Evolutionary conservation across 1,140 invertebrate species (phyloP).

Genomic region (Drosophila nebulosa): DNA sequence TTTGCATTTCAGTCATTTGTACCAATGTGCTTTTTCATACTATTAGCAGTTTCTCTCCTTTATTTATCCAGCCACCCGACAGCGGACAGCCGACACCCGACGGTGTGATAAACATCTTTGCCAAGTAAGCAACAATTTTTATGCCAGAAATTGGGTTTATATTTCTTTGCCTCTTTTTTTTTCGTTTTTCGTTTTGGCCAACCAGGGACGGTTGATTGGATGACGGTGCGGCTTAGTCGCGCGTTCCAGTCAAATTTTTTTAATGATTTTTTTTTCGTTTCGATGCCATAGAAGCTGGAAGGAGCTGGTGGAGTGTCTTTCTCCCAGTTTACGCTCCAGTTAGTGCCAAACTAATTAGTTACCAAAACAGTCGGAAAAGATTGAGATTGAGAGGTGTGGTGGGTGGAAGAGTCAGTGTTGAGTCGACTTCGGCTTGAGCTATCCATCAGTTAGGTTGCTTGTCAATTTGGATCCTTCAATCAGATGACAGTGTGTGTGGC

Average conservation of each 20-base stretch:
- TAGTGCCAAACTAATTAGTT: constrained; percentile 75
- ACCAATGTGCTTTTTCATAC: background rate
- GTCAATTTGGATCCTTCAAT: constrained; percentile 11
- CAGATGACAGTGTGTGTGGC: background rate
- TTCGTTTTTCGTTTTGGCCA: background rate
- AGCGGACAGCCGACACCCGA: constrained; percentile 52
- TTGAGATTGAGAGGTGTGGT: background rate
- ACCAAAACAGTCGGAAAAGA: constrained; percentile 18
- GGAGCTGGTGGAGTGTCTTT: constrained; percentile 32
- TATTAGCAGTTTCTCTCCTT: constrained; percentile 2
- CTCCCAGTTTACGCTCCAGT: constrained; percentile 64
- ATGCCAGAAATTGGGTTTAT: constrained; percentile 73
- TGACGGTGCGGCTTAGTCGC: constrained; percentile 69
- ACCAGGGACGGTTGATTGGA: constrained; percentile 62
- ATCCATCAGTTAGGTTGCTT: background rate
- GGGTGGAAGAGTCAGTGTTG: too few species aligned
- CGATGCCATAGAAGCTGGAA: background rate
- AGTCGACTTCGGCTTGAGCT: background rate
- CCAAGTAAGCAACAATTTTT: constrained; percentile 80
- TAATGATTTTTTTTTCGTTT: constrained; percentile 60
- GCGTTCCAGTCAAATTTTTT: constrained; percentile 72
- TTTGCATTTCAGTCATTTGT: background rate
- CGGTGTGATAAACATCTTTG: constrained; percentile 78
- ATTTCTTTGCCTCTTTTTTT: constrained; percentile 13
- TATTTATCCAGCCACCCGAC: constrained; percentile 44